Conservation (phyloP, 2,888 invertebrate genomes). For the Hartigia nigra region DNA sequence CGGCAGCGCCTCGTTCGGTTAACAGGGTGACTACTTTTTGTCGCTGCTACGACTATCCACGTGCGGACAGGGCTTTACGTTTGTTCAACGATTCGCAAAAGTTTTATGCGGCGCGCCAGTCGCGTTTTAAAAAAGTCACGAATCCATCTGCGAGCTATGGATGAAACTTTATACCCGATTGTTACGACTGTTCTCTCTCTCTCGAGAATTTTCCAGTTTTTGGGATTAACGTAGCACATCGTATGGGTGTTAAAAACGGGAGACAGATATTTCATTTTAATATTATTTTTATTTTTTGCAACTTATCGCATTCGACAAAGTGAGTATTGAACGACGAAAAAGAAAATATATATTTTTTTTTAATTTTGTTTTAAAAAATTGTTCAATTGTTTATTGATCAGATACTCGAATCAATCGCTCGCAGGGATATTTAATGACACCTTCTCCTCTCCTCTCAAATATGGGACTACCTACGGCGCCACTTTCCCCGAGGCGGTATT, state of each 20-base stretch:
- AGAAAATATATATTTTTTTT: no score
- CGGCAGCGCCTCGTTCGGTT: background rate
- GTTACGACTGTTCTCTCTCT: background rate
- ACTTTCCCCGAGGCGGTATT: slow-evolving; percentile 49
- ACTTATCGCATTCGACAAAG: background rate
- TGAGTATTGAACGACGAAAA: background rate
- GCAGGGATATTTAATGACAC: background rate
- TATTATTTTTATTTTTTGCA: background rate
- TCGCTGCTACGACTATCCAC: background rate
- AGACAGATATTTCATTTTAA: background rate
- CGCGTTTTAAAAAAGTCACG: background rate
- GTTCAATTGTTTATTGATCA: background rate
- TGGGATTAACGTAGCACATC: background rate
- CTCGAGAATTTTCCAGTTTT: background rate
- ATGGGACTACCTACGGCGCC: background rate
- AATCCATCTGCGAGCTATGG: background rate
- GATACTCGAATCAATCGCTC: background rate
- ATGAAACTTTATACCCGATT: background rate
- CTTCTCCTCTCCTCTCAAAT: background rate
- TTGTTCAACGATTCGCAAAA: background rate
- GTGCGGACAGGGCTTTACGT: background rate
- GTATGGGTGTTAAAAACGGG: no score
- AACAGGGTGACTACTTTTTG: background rate
- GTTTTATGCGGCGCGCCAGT: background rate
- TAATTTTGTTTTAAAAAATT: no score